These are phyloP conservation scores for Cladorhizidae sp. DNA, from an alignment of 37 sponge, comb jelly and placozoan genomes.

Conservation along the genomic window DNA sequence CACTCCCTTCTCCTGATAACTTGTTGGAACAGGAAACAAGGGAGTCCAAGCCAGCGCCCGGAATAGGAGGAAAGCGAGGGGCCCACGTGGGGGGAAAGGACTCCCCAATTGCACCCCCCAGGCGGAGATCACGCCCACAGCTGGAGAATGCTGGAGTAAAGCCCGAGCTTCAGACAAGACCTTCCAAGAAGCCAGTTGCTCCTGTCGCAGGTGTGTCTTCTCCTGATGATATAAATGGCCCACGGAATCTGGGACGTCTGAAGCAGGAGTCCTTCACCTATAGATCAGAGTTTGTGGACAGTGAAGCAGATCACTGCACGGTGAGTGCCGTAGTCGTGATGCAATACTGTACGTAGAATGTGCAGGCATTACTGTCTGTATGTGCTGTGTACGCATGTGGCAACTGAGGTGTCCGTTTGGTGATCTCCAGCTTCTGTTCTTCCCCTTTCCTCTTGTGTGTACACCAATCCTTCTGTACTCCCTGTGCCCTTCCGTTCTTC, in stretches of 20 bases:
- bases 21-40: background rate
- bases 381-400: too few species aligned
- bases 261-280: too few species aligned
- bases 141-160: background rate
- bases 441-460: background rate
- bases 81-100: background rate
- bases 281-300: too few species aligned
- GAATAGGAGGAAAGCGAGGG: background rate
- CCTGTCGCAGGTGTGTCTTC: slow-evolving; percentile 42
- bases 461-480: background rate
- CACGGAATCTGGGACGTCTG: background rate
- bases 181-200: slow-evolving; percentile 1
- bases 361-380: too few species aligned
- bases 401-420: too few species aligned
- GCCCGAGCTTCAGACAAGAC: background rate
- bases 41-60: background rate
- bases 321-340: too few species aligned
- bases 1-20: background rate
- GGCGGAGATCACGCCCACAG: background rate
- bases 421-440: background rate
- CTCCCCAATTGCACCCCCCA: slow-evolving; percentile 14
- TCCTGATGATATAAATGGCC: background rate
- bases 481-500: background rate
- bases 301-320: too few species aligned
- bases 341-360: too few species aligned